Percentiles rank a stretch among this genome's conserved stretches.
These are phyloP conservation scores for Pollenia griseotomentosa DNA, from an alignment of 2,888 invertebrate species.

Conservation along the genomic window DNA sequence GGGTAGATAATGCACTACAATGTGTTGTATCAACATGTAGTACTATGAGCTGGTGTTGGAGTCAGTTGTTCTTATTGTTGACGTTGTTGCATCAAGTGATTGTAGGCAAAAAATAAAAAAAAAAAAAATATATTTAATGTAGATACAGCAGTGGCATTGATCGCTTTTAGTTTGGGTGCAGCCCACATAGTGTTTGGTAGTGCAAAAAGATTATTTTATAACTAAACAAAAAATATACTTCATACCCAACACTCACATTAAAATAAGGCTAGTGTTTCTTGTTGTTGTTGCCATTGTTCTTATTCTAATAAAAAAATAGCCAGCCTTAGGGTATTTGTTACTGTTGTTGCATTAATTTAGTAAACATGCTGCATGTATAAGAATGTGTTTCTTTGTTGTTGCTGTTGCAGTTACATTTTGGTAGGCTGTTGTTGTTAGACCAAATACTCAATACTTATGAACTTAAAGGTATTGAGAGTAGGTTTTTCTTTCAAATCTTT, in stretches of 20 bases:
- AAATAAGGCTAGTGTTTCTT: slow-evolving; percentile 62
- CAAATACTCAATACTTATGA: slow-evolving; percentile 64
- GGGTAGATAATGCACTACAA: slow-evolving; percentile 23
- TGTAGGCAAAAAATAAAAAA: slow-evolving; percentile 21
- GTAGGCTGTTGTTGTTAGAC: slow-evolving; percentile 35
- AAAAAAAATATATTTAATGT: slow-evolving; percentile 47
- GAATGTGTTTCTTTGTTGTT: slow-evolving; percentile 26
- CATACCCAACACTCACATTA: slow-evolving; percentile 21
- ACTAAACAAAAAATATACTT: neutral
- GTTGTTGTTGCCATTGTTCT: slow-evolving; percentile 63
- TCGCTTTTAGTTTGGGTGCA: slow-evolving; percentile 71
- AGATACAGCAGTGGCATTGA: slow-evolving; percentile 69
- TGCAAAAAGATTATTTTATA: slow-evolving; percentile 17
- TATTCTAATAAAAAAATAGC: slow-evolving; percentile 30
- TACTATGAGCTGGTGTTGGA: slow-evolving; percentile 44
- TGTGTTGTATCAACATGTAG: slow-evolving; percentile 4
- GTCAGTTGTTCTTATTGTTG: slow-evolving; percentile 31
- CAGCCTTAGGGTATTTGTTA: slow-evolving; percentile 75
- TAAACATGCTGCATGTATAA: slow-evolving; percentile 78
- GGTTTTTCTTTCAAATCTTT: slow-evolving; percentile 43
- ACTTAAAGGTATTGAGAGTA: slow-evolving; percentile 71
- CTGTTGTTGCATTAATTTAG: slow-evolving; percentile 81
- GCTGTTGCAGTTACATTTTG: slow-evolving; percentile 30
- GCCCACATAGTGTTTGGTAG: slow-evolving; percentile 77
- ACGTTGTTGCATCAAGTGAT: slow-evolving; percentile 51